Conservation (phyloP, 2,888 invertebrate species). For the Andrena haemorrhoa region DNA sequence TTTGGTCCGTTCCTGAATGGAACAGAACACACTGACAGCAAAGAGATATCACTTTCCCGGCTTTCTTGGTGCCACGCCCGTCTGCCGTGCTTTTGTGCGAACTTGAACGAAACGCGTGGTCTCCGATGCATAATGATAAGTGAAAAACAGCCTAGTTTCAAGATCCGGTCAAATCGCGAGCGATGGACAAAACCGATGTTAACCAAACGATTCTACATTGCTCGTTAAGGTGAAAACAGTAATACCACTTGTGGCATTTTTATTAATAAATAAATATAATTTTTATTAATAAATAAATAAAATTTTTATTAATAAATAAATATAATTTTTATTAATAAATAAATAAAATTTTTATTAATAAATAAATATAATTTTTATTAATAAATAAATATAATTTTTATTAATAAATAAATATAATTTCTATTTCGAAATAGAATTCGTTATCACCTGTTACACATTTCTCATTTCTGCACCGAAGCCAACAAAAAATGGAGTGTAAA, state of each 20-base stretch:
- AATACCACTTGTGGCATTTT: neutral
- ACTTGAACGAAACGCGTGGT: slow-evolving; percentile 47
- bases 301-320: neutral
- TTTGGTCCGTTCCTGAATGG: slow-evolving; percentile 56
- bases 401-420: no score
- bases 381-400: neutral
- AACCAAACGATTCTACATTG: neutral
- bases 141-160: slow-evolving; percentile 6
- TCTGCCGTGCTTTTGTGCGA: slow-evolving; percentile 58
- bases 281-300: neutral
- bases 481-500: no score
- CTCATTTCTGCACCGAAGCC: no score
- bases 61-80: slow-evolving; percentile 76
- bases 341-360: neutral
- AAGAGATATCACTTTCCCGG: slow-evolving; percentile 76
- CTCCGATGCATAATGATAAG: slow-evolving; percentile 40
- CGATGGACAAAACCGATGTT: neutral
- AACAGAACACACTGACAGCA: slow-evolving; percentile 47
- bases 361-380: neutral
- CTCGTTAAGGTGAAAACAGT: slow-evolving; percentile 17
- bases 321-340: neutral
- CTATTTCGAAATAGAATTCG: no score
- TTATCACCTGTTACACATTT: no score
- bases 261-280: no score
- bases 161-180: slow-evolving; percentile 6